These are phyloP conservation scores for Notechis scutatus DNA, from an alignment of 2,113 vertebrate genomes.

Conservation along the genomic window DNA sequence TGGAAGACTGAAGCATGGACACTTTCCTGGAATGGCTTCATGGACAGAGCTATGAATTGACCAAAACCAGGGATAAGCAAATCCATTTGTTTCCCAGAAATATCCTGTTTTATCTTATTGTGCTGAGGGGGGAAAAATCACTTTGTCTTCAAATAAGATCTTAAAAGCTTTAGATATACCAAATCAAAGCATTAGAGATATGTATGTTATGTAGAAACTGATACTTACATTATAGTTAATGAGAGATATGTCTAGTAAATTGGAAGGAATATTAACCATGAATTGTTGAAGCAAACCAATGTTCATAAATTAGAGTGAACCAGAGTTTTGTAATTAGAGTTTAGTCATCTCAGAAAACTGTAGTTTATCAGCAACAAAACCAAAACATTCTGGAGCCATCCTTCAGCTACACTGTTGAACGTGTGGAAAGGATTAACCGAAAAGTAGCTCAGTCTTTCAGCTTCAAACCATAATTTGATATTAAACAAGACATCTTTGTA, in stretches of 20 bases:
- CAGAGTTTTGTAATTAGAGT: neutral
- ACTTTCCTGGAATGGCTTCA: neutral
- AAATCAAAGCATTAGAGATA: neutral
- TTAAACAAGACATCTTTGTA: neutral
- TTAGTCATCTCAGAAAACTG: neutral
- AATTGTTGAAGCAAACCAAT: neutral
- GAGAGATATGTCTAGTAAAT: neutral
- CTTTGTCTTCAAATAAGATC: neutral
- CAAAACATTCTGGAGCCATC: neutral
- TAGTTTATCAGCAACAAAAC: neutral
- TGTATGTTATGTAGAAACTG: neutral
- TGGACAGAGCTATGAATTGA: neutral
- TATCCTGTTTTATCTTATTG: neutral
- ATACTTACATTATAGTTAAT: neutral
- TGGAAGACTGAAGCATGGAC: neutral
- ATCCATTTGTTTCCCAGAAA: neutral
- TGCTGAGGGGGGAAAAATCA: neutral
- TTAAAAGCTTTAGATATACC: neutral
- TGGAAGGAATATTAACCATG: neutral
- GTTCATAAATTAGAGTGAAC: neutral
- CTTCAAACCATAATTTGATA: neutral
- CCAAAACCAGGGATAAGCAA: neutral
- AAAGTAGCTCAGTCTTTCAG: neutral
- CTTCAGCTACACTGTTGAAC: neutral
- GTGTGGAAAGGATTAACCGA: neutral